Base-by-base conservation (phyloP, 2,113 vertebrate species). In the Pelecanoides urinatrix region DNA sequence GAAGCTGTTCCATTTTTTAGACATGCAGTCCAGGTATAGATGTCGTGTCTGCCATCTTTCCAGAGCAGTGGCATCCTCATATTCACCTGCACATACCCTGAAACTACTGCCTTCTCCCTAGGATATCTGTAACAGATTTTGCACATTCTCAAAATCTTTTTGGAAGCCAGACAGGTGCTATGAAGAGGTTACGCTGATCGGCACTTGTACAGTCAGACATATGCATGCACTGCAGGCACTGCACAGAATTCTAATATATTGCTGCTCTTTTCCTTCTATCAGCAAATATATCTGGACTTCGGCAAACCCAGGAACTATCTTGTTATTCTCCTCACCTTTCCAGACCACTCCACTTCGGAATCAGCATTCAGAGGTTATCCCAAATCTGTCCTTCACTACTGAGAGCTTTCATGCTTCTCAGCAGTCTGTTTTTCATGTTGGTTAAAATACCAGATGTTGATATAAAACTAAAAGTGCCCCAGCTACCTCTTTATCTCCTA, bases 101-200 rank as follows among this genome's bases (percentile, higher is more conserved):
- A 86, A 62, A 66, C 19, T 47, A 22, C 16, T 49, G 45, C 49
- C 34, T 66, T 61, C 58, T 86, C 42, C 47, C 16, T 17, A 50
- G 47, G 20, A 6, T 13, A 38, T 29, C 45, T 61, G 20, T 52
- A 63, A 65, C 49, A 88, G 32, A 44, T 68, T 72, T 65, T 67
- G 18, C 29, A 53, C 1, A 0, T 58, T 92, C 34, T 16, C 58
- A 63, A 53, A 67, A 53, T 56, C 9, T 55, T 78, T 59, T 47
- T 49, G 36, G 0, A 3, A 76, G 30, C 15, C 0, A 4, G 44
- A 61, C 13, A n/a, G 26, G 7, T 88, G 14, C 26, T 0, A 0
- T 49, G 32, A 78, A 85, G 75, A 65, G 5, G 23, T 68, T 82
- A 82, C 90, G 10, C 44, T 63, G 34, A 49, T 42, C 0, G 7